Conservation (phyloP, 2,797 vertebrate genomes). For the Sphenopsis melanotis region DNA sequence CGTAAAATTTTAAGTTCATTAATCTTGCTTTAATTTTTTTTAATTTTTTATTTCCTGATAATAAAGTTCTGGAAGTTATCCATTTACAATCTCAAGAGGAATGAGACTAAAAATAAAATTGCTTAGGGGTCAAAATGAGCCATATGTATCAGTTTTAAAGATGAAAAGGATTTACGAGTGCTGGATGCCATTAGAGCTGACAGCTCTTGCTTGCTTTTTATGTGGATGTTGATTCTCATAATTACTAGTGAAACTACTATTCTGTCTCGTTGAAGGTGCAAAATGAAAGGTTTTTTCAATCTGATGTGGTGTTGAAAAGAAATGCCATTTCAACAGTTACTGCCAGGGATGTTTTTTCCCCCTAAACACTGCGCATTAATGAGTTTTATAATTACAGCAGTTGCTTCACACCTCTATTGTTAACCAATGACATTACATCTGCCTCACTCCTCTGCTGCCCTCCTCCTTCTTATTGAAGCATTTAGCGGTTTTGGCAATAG, state of each 20-base stretch:
- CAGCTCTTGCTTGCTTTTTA: background rate
- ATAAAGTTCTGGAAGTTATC: background rate
- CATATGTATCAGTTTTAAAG: background rate
- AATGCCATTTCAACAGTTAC: constrained; percentile 58
- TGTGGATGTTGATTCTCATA: constrained; percentile 41
- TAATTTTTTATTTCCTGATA: background rate
- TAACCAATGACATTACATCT: constrained; percentile 82
- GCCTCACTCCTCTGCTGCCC: constrained; percentile 77
- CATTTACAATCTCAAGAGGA: background rate
- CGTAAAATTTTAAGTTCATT: background rate
- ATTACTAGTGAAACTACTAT: constrained; percentile 54
- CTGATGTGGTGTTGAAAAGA: constrained; percentile 55
- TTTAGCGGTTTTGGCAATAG: constrained; percentile 83
- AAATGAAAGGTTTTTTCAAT: constrained; percentile 64
- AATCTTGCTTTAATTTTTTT: background rate
- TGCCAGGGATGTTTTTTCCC: constrained; percentile 47
- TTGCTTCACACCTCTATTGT: constrained; percentile 84
- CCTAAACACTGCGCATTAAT: constrained; percentile 74
- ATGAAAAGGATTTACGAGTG: background rate
- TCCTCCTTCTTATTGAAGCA: constrained; percentile 77
- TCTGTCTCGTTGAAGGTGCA: constrained; percentile 46
- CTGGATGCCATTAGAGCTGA: background rate
- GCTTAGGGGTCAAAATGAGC: background rate
- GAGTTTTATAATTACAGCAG: constrained; percentile 80
- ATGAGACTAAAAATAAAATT: background rate